Evolutionary conservation across 2,888 invertebrate species (phyloP).

Genomic region (Drosophila subquinaria): DNA sequence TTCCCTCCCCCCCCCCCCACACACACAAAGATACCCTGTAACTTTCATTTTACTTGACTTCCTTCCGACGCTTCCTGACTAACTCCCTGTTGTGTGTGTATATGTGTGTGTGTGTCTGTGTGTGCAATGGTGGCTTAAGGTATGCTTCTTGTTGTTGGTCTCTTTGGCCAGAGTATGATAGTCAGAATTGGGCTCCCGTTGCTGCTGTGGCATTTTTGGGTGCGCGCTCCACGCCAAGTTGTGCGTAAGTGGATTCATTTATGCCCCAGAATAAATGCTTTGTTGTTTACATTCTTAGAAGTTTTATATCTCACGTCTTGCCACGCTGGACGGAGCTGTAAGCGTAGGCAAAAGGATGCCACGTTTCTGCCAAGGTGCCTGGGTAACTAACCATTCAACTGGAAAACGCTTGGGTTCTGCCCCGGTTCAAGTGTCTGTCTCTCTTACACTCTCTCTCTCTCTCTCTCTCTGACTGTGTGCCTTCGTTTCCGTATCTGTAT

Average conservation of each 20-base stretch:
- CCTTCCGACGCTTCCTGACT: slow-evolving; percentile 44
- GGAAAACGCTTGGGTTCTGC: slow-evolving; percentile 43
- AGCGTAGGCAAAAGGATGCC: slow-evolving; percentile 36
- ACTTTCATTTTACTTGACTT: slow-evolving; percentile 41
- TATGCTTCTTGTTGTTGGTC: slow-evolving; percentile 35
- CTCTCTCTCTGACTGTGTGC: slow-evolving; percentile 1
- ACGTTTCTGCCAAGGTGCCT: slow-evolving; percentile 36
- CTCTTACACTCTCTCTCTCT: not conserved
- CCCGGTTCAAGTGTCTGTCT: slow-evolving; percentile 29
- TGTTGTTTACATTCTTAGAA: slow-evolving; percentile 77
- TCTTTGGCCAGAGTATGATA: not conserved
- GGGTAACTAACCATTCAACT: slow-evolving; percentile 50
- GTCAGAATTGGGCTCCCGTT: not conserved
- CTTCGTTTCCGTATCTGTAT: slow-evolving; percentile 5
- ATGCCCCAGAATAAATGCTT: slow-evolving; percentile 72
- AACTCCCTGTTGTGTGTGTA: not conserved
- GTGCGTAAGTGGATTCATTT: slow-evolving; percentile 78
- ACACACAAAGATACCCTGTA: slow-evolving; percentile 41
- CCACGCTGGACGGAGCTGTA: slow-evolving; percentile 46
- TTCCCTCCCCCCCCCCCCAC: not conserved
- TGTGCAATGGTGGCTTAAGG: slow-evolving; percentile 50
- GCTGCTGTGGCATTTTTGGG: slow-evolving; percentile 25
- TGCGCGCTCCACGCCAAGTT: slow-evolving; percentile 41
- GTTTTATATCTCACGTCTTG: slow-evolving; percentile 73
- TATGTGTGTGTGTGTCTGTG: not conserved